Evolutionary conservation across 2,113 vertebrate genomes (phyloP).

Genomic region (Deroptyus accipitrinus): DNA sequence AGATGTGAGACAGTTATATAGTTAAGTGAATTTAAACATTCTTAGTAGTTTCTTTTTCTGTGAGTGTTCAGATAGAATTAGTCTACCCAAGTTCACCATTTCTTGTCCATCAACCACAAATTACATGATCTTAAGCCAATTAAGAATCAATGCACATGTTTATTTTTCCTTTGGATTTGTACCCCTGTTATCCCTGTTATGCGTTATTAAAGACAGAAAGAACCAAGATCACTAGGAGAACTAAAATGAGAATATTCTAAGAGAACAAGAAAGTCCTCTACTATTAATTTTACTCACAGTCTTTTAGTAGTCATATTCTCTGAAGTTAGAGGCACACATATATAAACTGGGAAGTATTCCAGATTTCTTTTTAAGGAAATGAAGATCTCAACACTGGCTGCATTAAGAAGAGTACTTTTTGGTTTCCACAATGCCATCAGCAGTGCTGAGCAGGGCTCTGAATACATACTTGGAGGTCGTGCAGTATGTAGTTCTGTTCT

Average conservation of each 20-base stretch:
- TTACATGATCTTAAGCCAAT: background rate
- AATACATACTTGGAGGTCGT: background rate
- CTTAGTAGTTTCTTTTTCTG: background rate
- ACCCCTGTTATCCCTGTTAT: accelerated
- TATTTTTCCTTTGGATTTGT: background rate
- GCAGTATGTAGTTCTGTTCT: background rate
- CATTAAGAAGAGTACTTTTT: background rate
- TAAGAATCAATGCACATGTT: background rate
- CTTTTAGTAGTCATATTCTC: background rate
- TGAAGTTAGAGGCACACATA: background rate
- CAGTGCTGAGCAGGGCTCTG: background rate
- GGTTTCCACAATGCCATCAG: background rate
- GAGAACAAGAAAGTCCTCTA: background rate
- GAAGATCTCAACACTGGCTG: background rate
- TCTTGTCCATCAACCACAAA: background rate
- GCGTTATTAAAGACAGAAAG: background rate
- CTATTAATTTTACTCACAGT: background rate
- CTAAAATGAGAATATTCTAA: background rate
- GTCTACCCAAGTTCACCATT: background rate
- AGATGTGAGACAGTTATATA: background rate
- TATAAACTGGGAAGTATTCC: background rate
- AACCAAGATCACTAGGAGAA: background rate
- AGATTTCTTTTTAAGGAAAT: constrained; percentile 34
- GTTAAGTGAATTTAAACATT: background rate
- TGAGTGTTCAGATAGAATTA: background rate